Evolutionary conservation across 2,113 vertebrate species (phyloP), one percentile per base, ranked within the genome.

Genomic region (Anhinga anhinga): DNA sequence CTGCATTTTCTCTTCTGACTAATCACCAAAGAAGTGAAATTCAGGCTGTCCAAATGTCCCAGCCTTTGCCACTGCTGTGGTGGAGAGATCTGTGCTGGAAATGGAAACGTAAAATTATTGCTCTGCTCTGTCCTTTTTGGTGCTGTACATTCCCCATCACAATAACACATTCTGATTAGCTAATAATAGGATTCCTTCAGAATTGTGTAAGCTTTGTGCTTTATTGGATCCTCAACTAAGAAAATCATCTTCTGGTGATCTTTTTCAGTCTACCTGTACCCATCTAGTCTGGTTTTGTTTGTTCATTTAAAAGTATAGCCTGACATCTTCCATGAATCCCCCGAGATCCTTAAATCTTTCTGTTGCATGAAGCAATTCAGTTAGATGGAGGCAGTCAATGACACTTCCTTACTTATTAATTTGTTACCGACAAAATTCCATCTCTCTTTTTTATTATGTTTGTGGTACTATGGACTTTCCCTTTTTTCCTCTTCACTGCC

Each of bases 341-440:
- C 56, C 0, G 61, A 87, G 96, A 95, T 89, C 90, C 95, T 58
- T 95, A 92, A 96, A 86, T 92, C 95, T 79, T n/a, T 90, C 90
- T 71, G 93, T 82, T 84, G 93, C 79, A 18, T 34, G 81, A 86
- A 92, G 92, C 95, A 52, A 18, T 92, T 86, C 67, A n/a, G 88
- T 90, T 52, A 92, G 84, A 90, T n/a, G 47, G 91, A 95, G 94
- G 93, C 89, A 87, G 77, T 52, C 94, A 90, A 22, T 86, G 93
- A 79, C 52, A 79, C 87, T 92, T 94, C 49, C 89, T 87, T 94
- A 82, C 97, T 97, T 95, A 86, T 89, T 90, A 86, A 95, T 96
- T 96, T 17, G 19, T 98, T 96, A 81, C 77, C 58, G 91, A 88
- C 94, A 91, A 90, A 47, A 44, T 96, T 98, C 93, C 86, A 49